phyloP scores from a whole-genome alignment of 1,140 invertebrate genomes.

The Penaeus vannamei region DNA sequence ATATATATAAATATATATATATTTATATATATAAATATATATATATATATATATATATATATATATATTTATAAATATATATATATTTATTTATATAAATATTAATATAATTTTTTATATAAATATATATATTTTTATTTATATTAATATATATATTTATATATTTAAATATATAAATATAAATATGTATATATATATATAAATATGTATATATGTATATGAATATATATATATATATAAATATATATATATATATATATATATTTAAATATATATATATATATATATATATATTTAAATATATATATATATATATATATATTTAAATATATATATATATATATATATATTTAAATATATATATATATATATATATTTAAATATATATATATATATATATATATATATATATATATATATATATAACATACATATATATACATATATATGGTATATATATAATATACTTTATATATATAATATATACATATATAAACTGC shows the following conservation, averaged over 20 bases:
- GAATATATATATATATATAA: not conserved
- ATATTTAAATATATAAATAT: not conserved
- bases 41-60: not conserved
- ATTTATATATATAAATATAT: not conserved
- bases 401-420: not conserved
- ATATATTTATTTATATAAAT: not conserved
- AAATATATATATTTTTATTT: not conserved
- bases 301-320: not conserved
- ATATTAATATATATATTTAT: not conserved
- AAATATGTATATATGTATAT: not conserved
- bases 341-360: not conserved
- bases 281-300: not conserved
- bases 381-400: not conserved
- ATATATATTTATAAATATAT: not conserved
- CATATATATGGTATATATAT: not conserved
- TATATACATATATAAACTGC: not conserved
- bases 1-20: not conserved
- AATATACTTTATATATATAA: not conserved
- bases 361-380: not conserved
- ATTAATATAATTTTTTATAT: not conserved
- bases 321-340: not conserved
- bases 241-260: not conserved
- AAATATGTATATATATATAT: not conserved
- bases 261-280: not conserved
- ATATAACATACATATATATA: not conserved